Evolutionary conservation across 2,797 vertebrate genomes (phyloP), one percentile per base, ranked within the genome.

Genomic region (Galaxias olidus): DNA sequence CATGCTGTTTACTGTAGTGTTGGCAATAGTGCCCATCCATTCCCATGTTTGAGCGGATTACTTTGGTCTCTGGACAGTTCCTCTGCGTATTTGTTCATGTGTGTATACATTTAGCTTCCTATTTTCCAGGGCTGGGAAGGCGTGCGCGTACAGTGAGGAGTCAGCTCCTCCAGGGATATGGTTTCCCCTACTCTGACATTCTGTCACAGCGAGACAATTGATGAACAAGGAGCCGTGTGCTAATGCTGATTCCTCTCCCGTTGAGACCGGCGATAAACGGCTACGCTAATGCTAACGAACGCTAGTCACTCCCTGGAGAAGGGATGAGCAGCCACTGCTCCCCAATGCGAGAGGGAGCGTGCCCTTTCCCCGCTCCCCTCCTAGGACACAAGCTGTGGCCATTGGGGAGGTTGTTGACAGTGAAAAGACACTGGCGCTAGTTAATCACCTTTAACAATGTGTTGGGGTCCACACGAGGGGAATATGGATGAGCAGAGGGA

Each of bases 371-470:
- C 47, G 58, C 59, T 70, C 63, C 55, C 49, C 56, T 9, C 17
- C 74, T 63, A 55, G 67, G 53, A 65, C 69, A 60, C 67, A 61
- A 71, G 69, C 55, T 58, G 20, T 75, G 82, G 65, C 77, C 75
- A 79, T 68, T 73, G 75, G 67, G 79, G 71, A 52, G 49, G 65
- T 73, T 82, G 69, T 71, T 75, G 75, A 72, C 63, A 63, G 77
- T 76, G 71, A 82, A 80, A 87, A 69, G 74, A 75, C 69, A 71
- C 68, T 74, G 64, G 64, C 61, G 63, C 65, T 47, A 75, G 77
- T 87, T 82, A 85, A 88, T 89, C 84, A 83, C 75, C 68, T 80
- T 74, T 78, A 80, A 83, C 79, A 84, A 84, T 76, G 76, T 66
- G 70, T 77, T 72, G 75, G 67, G 53, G 47, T 43, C 13, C 45